Base-by-base conservation (phyloP, 2,888 invertebrate genomes). In the Notocelia uddmanniana region DNA sequence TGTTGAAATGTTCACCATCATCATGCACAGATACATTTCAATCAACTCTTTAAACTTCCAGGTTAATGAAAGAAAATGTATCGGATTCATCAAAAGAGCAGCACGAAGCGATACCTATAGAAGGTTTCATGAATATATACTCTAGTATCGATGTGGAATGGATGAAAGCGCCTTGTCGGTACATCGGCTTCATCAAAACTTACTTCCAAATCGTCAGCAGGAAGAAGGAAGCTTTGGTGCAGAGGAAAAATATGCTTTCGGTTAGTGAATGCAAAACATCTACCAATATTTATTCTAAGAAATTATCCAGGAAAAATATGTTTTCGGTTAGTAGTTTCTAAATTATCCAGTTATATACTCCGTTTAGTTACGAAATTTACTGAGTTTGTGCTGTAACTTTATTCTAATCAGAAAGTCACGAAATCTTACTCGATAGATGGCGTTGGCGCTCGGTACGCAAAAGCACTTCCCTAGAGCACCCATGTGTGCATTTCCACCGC, bases 201-300 rank as follows among this genome's bases (percentile, higher is more conserved):
- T 95, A 95, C 80, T 91, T 93, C 74, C 84, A 92, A 68, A 91
- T 95, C 52, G 95, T 95, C 77, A 91, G 85, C n/a, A 94, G 93
- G 67, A 97, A 97, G 89, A 95, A 95, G 78, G 82, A 88, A 3
- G 89, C 94, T 2, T 94, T 97, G 31, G 85, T 94, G 60, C 92
- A 94, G 62, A 94, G 95, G 78, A 94, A 95, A 82, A 89, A 92
- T 15, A 96, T 96, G 89, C 87, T 97, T 34, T 94, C 96, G 92
- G 96, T 96, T 79, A 50, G 50, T 37, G 23, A 0, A 31, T 1
- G n/a, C 10, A 9, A 18, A 19, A 8, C 19, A 37, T 13, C 15
- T 59, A 21, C 57, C 13, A n/a, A 45, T n/a, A 45, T 45, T n/a
- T 45, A n/a, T 15, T 2, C 31, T n/a, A n/a, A 6, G 45, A n/a